Base-by-base conservation (phyloP, 2,888 invertebrate genomes). In the Diogma glabrata region DNA sequence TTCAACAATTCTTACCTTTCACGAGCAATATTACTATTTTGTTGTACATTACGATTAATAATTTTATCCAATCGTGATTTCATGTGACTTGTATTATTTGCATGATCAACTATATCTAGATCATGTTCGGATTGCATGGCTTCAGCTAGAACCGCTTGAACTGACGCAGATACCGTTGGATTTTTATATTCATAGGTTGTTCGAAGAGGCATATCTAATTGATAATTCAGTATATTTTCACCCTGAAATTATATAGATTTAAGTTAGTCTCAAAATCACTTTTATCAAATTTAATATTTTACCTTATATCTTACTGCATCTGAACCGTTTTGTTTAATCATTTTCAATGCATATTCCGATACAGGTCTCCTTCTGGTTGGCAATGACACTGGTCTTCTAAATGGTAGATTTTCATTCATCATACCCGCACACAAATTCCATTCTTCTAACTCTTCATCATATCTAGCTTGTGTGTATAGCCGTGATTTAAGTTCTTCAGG, bases 391-490 rank as follows among this genome's bases (percentile, higher is more conserved):
- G 87, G 87, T 47, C 87, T 76, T 60, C 64, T 69, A 12, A 65
- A 60, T 33, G 67, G 66, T 9, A 68, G 69, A 45, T 70, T 66
- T 24, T 71, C 69, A 36, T 67, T 69, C 16, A 76, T 56, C 8
- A 74, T 70, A 24, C 63, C 52, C 2, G 68, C 53, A 9, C 66
- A 65, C 22, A 69, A 64, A 46, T 67, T 67, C 88, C 89, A 92
- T 51, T 78, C 77, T 61, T 90, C 88, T 54, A 83, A 81, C 59
- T 89, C 86, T 57, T 91, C 91, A 63, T 91, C 87, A 65, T 82
- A 89, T 49, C 78, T 74, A 12, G 87, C 80, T 57, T 87, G 74
- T 45, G 81, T 79, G 54, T 84, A 74, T 4, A 91, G 74, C 55
- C 84, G 81, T 40, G 78, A 78, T 61, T 85, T 83, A 53, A 88